Percentiles rank a stretch among this genome's conserved stretches.
These are phyloP conservation scores for Siniperca obscura DNA, from an alignment of 2,797 vertebrate species.

Conservation along the genomic window DNA sequence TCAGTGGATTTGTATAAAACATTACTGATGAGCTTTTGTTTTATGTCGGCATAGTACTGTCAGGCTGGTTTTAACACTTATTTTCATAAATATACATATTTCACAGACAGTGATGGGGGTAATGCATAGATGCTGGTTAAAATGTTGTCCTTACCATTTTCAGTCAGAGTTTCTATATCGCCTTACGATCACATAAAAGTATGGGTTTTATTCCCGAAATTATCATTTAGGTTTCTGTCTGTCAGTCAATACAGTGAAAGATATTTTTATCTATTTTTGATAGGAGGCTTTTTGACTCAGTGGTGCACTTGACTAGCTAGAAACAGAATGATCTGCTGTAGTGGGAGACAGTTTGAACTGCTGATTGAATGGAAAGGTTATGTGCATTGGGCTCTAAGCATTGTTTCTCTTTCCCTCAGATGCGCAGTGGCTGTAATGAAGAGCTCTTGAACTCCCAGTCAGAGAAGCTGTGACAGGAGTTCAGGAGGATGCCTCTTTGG, in stretches of 20 bases:
- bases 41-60: conserved; percentile 66
- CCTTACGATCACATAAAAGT: conserved; percentile 30
- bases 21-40: conserved; percentile 80
- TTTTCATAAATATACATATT: conserved; percentile 70
- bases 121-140: conserved; percentile 54
- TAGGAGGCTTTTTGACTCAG: conserved; percentile 73
- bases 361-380: conserved; percentile 87
- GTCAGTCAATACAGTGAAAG: conserved; percentile 47
- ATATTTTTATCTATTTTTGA: conserved; percentile 74
- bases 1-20: conserved; percentile 85
- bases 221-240: conserved; percentile 25
- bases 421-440: conserved; percentile 88
- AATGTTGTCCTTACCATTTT: conserved; percentile 47
- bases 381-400: conserved; percentile 79
- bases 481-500: conserved; percentile 80
- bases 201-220: conserved; percentile 21
- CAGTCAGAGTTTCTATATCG: conserved; percentile 25
- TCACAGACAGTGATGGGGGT: conserved; percentile 37
- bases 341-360: conserved; percentile 82
- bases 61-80: conserved; percentile 56
- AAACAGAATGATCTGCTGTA: conserved; percentile 75
- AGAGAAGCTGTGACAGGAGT: conserved; percentile 89
- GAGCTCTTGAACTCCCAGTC: conserved; percentile 89
- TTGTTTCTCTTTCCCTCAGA: conserved; percentile 83
- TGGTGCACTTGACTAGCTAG: conserved; percentile 71